phyloP scores from a whole-genome alignment of 2,113 vertebrate species.

The Lipophrys pholis region DNA sequence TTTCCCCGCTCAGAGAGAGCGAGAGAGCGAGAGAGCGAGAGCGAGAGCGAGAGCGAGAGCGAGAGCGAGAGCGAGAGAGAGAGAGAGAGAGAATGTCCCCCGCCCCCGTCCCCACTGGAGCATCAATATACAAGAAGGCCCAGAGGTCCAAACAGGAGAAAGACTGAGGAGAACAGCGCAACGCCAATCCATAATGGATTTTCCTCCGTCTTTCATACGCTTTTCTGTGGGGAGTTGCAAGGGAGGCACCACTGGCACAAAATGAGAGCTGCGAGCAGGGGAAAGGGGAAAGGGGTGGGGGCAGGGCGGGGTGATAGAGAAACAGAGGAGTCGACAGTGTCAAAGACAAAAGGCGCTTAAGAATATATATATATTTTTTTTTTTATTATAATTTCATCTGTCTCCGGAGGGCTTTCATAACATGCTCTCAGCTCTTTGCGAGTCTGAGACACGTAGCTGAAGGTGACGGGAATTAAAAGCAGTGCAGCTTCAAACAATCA shows the following conservation, averaged over 20 bases:
- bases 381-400: slow-evolving; percentile 10
- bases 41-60: slow-evolving; percentile 21
- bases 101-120: slow-evolving; percentile 36
- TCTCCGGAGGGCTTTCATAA: slow-evolving; percentile 12
- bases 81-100: slow-evolving; percentile 1
- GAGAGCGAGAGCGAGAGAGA: slow-evolving; percentile 22
- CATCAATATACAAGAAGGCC: slow-evolving; percentile 67
- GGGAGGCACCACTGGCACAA: slow-evolving; percentile 49
- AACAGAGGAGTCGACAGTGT: slow-evolving; percentile 37
- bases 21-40: background rate
- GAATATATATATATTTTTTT: slow-evolving; percentile 25
- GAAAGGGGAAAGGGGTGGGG: slow-evolving; percentile 20
- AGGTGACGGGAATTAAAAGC: slow-evolving; percentile 31
- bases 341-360: slow-evolving; percentile 36
- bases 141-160: slow-evolving; percentile 72
- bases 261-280: slow-evolving; percentile 27
- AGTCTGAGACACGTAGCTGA: slow-evolving; percentile 9
- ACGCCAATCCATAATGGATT: slow-evolving; percentile 74
- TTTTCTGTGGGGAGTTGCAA: slow-evolving; percentile 54
- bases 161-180: slow-evolving; percentile 63
- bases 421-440: slow-evolving; percentile 23
- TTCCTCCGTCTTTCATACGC: slow-evolving; percentile 66
- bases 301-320: slow-evolving; percentile 9
- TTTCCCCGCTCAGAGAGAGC: slow-evolving; percentile 13
- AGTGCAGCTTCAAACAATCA: slow-evolving; percentile 33